Evolutionary conservation across 2,113 vertebrate species (phyloP).

Genomic region (Ovibos moschatus): DNA sequence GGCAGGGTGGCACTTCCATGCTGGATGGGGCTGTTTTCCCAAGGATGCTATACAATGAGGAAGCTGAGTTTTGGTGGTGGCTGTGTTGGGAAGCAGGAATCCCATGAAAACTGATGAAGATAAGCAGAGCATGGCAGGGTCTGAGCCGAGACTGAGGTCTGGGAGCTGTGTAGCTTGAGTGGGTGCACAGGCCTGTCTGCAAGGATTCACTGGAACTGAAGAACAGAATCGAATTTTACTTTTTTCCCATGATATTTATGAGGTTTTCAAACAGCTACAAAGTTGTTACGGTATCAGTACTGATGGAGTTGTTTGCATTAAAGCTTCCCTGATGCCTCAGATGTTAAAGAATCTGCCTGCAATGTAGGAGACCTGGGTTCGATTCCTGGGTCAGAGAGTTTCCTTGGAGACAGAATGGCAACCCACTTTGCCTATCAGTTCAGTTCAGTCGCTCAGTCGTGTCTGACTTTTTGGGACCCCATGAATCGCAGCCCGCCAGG

Average conservation of each 20-base stretch:
- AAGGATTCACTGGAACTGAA: accelerated
- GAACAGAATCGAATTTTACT: neutral
- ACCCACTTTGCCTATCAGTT: no score
- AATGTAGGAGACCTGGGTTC: neutral
- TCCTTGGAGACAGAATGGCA: neutral
- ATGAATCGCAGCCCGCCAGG: no score
- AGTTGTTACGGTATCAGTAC: neutral
- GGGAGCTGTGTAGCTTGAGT: accelerated
- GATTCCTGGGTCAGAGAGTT: neutral
- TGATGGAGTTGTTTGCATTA: neutral
- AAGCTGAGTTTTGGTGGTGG: neutral
- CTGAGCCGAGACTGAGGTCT: accelerated
- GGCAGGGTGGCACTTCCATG: accelerated
- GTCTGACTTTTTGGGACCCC: no score
- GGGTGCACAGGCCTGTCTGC: accelerated
- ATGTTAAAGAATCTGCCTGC: neutral
- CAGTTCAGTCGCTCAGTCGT: no score
- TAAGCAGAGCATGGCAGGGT: accelerated
- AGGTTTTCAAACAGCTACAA: neutral
- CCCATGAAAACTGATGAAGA: accelerated
- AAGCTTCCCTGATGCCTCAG: neutral
- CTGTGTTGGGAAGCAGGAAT: neutral
- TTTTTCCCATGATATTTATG: neutral
- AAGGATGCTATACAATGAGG: accelerated
- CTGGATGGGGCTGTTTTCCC: accelerated